Evolutionary conservation across 1,140 invertebrate species (phyloP).

Genomic region (Pachypsylla venusta): DNA sequence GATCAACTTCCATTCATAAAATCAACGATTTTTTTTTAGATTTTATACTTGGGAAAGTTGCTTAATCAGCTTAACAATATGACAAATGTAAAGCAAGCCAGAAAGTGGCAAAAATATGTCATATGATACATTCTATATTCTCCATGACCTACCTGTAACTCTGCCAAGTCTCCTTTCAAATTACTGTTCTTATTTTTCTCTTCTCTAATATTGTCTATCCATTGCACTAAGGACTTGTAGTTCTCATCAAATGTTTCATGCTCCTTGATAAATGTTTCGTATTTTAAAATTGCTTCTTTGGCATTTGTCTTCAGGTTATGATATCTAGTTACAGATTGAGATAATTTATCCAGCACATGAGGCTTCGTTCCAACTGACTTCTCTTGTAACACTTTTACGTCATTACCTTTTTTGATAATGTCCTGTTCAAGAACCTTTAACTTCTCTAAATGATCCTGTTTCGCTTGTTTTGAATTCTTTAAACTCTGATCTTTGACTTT

Average conservation of each 20-base stretch:
- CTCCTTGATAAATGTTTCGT: slow-evolving; percentile 70
- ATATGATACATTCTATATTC: too few relatives aligned
- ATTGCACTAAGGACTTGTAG: slow-evolving; percentile 56
- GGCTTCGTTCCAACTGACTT: slow-evolving; percentile 59
- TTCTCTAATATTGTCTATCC: slow-evolving; percentile 50
- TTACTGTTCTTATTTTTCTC: slow-evolving; percentile 63
- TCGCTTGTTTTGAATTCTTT: slow-evolving; percentile 68
- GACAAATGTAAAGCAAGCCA: too few relatives aligned
- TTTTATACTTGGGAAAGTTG: too few relatives aligned
- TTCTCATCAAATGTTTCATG: slow-evolving; percentile 66
- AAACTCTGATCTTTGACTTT: slow-evolving; percentile 79
- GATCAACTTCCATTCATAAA: too few relatives aligned
- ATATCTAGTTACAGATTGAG: slow-evolving; percentile 65
- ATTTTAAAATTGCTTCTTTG: slow-evolving; percentile 60
- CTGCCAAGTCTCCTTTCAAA: slow-evolving; percentile 69
- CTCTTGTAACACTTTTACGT: slow-evolving; percentile 55
- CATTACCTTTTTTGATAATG: slow-evolving; percentile 48
- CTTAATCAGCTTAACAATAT: too few relatives aligned
- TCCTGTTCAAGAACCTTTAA: slow-evolving; percentile 57
- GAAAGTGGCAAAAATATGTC: too few relatives aligned
- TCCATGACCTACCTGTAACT: slow-evolving; percentile 41
- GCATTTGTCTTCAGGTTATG: slow-evolving; percentile 67
- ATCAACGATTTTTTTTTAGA: too few relatives aligned
- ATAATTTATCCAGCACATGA: slow-evolving; percentile 55
- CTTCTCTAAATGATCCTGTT: slow-evolving; percentile 62